Percentiles rank a stretch among this genome's conserved stretches.
Evolutionary conservation across 1,140 invertebrate species (phyloP).

Genomic region (Drosophila carrolli): DNA sequence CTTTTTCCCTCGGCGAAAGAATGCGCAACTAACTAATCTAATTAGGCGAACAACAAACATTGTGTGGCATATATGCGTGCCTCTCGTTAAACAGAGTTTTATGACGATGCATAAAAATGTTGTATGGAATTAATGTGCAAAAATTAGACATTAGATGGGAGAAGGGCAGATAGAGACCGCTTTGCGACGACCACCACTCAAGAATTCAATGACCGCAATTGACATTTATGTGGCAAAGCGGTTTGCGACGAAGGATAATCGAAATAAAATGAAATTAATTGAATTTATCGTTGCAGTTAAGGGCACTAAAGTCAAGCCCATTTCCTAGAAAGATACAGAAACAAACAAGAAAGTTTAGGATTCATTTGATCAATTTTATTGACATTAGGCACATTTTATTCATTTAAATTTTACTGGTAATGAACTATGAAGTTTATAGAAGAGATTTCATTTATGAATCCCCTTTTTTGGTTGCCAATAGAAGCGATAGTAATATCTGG

Average conservation of each 20-base stretch:
- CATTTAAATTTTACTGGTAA: too few relatives aligned
- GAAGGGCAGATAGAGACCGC: constrained; percentile 4
- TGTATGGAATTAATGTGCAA: constrained; percentile 79
- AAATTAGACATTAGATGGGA: constrained; percentile 72
- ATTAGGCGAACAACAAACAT: constrained; percentile 60
- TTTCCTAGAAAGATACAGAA: neutral
- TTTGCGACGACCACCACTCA: constrained; percentile 32
- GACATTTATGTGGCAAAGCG: constrained; percentile 62
- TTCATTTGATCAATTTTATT: neutral
- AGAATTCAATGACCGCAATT: constrained; percentile 74
- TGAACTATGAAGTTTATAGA: too few relatives aligned
- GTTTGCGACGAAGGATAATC: constrained; percentile 49
- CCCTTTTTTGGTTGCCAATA: too few relatives aligned
- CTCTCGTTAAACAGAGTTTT: constrained; percentile 77
- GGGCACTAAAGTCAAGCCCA: constrained; percentile 20
- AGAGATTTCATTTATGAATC: too few relatives aligned
- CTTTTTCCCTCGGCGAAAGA: constrained; percentile 24
- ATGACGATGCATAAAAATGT: constrained; percentile 82
- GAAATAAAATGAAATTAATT: constrained; percentile 83
- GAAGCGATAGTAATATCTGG: too few relatives aligned
- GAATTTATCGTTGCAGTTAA: constrained; percentile 76
- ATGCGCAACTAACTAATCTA: constrained; percentile 74
- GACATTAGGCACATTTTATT: too few relatives aligned
- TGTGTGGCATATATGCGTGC: constrained; percentile 15
- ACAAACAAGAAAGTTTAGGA: neutral